Conservation (phyloP, 2,113 vertebrate genomes). For the Notarius quadriscutis region DNA sequence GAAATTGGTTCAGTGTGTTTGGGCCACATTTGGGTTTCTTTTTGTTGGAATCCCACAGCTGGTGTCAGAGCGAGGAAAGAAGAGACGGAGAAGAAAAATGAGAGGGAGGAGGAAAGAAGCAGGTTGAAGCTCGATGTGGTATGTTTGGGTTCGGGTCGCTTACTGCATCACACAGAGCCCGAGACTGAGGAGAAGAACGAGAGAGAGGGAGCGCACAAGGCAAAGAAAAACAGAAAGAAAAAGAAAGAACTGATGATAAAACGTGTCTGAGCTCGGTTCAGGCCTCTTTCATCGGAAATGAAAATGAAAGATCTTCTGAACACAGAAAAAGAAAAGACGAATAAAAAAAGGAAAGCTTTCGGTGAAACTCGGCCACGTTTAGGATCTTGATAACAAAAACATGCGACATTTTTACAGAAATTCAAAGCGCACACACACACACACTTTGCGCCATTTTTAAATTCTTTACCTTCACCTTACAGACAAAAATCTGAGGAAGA, state of each 20-base stretch:
- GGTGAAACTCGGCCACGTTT: neutral
- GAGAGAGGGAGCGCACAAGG: neutral
- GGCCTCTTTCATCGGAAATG: neutral
- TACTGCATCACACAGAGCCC: neutral
- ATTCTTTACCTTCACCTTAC: neutral
- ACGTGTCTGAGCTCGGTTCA: neutral
- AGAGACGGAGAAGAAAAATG: neutral
- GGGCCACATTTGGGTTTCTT: neutral
- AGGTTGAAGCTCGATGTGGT: neutral
- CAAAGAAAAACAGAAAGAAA: neutral
- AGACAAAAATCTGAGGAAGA: neutral
- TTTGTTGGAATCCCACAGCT: neutral
- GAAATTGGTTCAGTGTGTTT: constrained; percentile 13
- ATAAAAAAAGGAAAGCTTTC: neutral
- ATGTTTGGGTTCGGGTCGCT: neutral
- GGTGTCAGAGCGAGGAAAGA: constrained; percentile 3
- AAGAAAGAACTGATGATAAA: neutral
- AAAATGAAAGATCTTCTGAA: neutral
- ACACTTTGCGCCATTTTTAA: neutral
- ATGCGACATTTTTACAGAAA: neutral
- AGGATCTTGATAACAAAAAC: neutral
- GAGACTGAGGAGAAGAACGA: neutral
- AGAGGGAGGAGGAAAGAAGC: neutral
- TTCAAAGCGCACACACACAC: neutral
- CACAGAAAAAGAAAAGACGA: neutral